These are phyloP conservation scores for Botrylloides violaceus DNA, from an alignment of 23 tunicate species.

Conservation along the genomic window DNA sequence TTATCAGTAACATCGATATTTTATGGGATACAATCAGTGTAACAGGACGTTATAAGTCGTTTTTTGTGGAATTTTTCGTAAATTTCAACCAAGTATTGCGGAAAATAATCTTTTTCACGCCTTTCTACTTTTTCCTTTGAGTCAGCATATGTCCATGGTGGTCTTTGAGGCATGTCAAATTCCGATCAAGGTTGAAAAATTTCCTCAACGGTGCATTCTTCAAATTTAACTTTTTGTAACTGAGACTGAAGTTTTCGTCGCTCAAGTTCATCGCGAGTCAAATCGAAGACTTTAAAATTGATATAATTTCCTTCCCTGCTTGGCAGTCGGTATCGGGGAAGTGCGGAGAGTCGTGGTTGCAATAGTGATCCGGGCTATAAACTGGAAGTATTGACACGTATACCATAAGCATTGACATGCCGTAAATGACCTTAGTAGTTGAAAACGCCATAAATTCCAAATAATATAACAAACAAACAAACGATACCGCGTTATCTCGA, in stretches of 20 bases:
- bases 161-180: conserved; percentile 82
- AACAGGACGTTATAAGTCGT: conserved; percentile 29
- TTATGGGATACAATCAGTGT: background rate
- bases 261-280: conserved; percentile 29
- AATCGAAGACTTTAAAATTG: too few relatives aligned
- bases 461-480: too few relatives aligned
- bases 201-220: conserved; percentile 24
- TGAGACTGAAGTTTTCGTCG: conserved; percentile 29
- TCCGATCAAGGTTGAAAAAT: conserved; percentile 42
- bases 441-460: too few relatives aligned
- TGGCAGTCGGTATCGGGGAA: too few relatives aligned
- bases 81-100: conserved; percentile 49
- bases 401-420: too few relatives aligned
- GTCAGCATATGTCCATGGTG: conserved; percentile 61
- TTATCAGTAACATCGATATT: background rate
- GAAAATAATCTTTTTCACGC: conserved; percentile 55
- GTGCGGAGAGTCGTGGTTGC: too few relatives aligned
- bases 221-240: conserved; percentile 9
- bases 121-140: conserved; percentile 49
- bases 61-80: conserved; percentile 40
- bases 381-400: too few relatives aligned
- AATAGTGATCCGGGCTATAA: too few relatives aligned
- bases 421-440: conserved; percentile 12
- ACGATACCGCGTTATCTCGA: conserved; percentile 14
- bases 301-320: too few relatives aligned